Base-by-base conservation (phyloP, 2,888 invertebrate genomes). In the Ligdia adustata region DNA sequence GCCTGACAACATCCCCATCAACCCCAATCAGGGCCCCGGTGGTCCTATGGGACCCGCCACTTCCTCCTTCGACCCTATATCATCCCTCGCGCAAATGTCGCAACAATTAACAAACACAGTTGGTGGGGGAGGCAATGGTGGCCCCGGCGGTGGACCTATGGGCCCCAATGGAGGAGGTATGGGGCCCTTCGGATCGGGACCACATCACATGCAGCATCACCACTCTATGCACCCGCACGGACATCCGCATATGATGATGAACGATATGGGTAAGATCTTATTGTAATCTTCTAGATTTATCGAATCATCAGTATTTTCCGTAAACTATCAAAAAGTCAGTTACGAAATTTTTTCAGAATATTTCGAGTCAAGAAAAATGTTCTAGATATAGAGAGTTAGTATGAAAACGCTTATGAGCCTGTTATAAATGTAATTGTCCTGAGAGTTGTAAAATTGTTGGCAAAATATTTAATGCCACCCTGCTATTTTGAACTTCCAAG, bases 71-170 rank as follows among this genome's bases (percentile, higher is more conserved):
- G 98, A 98, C 90, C 98, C 98, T 0, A 98, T 98, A 66, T 96
- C 97, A 38, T 98, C 97, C 4, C 91, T 98, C 69, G 97, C 97
- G 42, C 97, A 98, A 82, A 98, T 98, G 98, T 97, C 97, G 54
- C 97, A 98, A 72, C 97, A 97, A 75, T 85, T 98, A 57, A 96
- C 97, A 7, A 96, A 94, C 69, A 94, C 95, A 22, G 88, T 75
- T 92, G 85, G 89, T n/a, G 84, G 82, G 11, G 80, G 83, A n/a
- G 83, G 82, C 18, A 79, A 82, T n/a, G 78, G 79, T 6, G 37
- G 37, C 37, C 78, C 81, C 7, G 79, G 78, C 1, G 78, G 80
- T 1, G 76, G 79, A 4, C 82, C 82, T 47, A 82, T 84, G 85
- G 86, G 85, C 18, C 85, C 85, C 20, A 74, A 70, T 37, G 73